These are phyloP conservation scores for Microctonus brassicae DNA, from an alignment of 2,888 invertebrate species.

Conservation along the genomic window DNA sequence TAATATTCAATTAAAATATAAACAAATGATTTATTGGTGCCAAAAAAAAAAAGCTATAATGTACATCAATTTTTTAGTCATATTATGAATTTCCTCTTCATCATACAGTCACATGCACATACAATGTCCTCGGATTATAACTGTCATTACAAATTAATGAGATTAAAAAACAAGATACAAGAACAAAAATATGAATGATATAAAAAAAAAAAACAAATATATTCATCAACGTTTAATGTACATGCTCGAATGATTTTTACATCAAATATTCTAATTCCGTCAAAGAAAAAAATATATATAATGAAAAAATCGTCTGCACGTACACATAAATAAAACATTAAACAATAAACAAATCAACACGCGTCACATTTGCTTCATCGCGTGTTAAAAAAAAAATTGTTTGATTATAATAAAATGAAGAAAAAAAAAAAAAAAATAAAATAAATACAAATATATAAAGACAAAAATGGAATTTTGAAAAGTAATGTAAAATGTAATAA, in stretches of 20 bases:
- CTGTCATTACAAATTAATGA: constrained; percentile 13
- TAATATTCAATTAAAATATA: not conserved
- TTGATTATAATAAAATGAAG: not conserved
- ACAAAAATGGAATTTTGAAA: constrained; percentile 17
- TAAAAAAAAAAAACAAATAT: not conserved
- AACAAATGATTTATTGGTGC: constrained; percentile 31
- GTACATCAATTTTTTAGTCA: not conserved
- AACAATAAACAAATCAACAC: constrained; percentile 33
- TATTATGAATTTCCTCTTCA: not conserved
- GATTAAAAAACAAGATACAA: not conserved
- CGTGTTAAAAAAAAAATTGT: constrained; percentile 4
- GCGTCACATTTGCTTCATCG: constrained; percentile 23
- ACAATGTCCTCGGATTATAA: constrained; percentile 34
- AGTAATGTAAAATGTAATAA: constrained; percentile 31
- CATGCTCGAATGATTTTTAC: not conserved
- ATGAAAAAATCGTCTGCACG: not conserved
- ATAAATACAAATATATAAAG: constrained; percentile 24
- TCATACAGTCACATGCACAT: no score
- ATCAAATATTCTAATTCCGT: not conserved
- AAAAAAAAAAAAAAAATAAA: constrained; percentile 5
- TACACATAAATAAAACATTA: constrained; percentile 3
- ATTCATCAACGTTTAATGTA: not conserved
- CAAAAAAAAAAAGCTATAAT: constrained; percentile 24
- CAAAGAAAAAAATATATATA: not conserved
- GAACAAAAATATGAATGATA: not conserved